These are phyloP conservation scores for Oreortyx pictus DNA, from an alignment of 2,797 vertebrate genomes.

Conservation along the genomic window DNA sequence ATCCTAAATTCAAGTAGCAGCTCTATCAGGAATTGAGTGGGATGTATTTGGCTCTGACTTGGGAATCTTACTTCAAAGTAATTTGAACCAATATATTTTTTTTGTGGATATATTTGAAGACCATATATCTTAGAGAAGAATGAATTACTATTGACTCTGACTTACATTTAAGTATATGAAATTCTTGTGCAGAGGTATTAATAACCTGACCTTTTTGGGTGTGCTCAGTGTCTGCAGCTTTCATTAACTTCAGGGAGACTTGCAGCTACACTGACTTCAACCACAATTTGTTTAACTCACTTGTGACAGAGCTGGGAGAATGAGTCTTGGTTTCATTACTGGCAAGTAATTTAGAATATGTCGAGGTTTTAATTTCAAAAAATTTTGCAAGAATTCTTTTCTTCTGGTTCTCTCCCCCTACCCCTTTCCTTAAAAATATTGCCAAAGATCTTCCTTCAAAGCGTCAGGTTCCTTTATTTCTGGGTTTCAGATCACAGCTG, in stretches of 20 bases:
- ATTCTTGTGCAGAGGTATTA: neutral
- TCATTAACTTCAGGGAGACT: constrained; percentile 10
- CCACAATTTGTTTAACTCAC: neutral
- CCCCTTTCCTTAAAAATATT: neutral
- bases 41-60: neutral
- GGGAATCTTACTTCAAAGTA: neutral
- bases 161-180: neutral
- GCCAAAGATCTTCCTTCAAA: neutral
- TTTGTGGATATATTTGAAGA: neutral
- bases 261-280: neutral
- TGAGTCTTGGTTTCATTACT: neutral
- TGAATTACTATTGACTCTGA: too few relatives aligned
- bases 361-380: neutral
- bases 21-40: constrained; percentile 8
- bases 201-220: neutral
- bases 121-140: neutral
- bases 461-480: neutral
- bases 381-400: neutral
- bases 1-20: constrained; percentile 23
- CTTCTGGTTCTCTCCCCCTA: neutral
- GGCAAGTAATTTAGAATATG: neutral
- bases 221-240: neutral
- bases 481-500: neutral
- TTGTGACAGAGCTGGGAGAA: neutral
- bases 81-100: neutral